Evolutionary conservation across 2,113 vertebrate genomes (phyloP), one percentile per base, ranked within the genome.

Genomic region (Bubo blakistoni): DNA sequence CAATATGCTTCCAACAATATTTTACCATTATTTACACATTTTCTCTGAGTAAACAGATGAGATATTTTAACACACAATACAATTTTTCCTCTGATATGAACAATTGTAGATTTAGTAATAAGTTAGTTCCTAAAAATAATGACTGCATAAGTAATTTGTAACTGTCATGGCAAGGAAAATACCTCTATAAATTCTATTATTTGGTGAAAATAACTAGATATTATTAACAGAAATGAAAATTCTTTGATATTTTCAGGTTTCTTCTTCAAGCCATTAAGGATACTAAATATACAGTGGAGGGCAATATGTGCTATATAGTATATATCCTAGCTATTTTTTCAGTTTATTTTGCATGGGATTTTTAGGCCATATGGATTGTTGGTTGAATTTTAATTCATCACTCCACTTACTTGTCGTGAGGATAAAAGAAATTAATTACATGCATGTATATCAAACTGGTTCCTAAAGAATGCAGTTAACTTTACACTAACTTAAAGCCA

Each of bases 281-380:
- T 74, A n/a, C 3, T n/a, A 46, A 66, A 86, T n/a, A 44, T 19
- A 74, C 4, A 82, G 2, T 0, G 0, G 12, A 84, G 72, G 22
- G 13, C 7, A 16, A 6, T 46, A 32, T 46, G 30, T 15, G 46
- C 11, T 51, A 24, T 36, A 20, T 12, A 59, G 8, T 34, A 46
- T 18, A 16, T 29, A 76, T 20, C 2, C 9, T 49, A 32, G 5
- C 1, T 46, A 38, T 49, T 74, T 62, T 88, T 62, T 32, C 11
- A 15, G 4, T 29, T 14, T 26, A 22, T 49, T 90, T 81, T 76
- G 13, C 51, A 22, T 10, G 2, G 2, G 2, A 2, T 6, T 63
- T 84, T 90, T 81, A 65, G 11, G 8, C 7, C 17, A 40, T 55
- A 51, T 46, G 4, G 4, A 46, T 34, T 78, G 29, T 32, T 47